Base-by-base conservation (phyloP, 2,113 vertebrate species). In the Panthera tigris region DNA sequence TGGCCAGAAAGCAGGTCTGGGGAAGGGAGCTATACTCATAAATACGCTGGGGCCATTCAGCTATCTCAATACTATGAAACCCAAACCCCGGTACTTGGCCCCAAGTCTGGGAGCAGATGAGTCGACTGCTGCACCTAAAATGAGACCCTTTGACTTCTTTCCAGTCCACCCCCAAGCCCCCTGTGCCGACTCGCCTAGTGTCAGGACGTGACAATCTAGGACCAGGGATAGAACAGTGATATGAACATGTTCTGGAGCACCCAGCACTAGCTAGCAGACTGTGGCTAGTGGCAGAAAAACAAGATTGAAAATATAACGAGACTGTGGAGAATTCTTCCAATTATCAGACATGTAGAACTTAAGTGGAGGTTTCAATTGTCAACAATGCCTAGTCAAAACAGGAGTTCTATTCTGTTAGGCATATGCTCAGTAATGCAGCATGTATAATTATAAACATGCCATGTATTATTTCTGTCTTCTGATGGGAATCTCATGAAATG, bases 101-200 rank as follows among this genome's bases (percentile, higher is more conserved):
- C 21, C 16, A 88, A 57, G 65, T 69, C 87, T 85, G 36, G 57
- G n/a, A 86, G 86, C 45, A 36, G 39, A 48, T 1, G 25, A 79
- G n/a, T 36, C n/a, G 81, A 66, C 21, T 27, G 7, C 16, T 76
- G 57, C 14, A 33, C 33, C 33, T 41, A 52, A 66, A 69, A 76
- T 41, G 23, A 41, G 61, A 85, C 13, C 10, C 18, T 33, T 48
- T 31, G 9, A 68, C 6, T 7, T 36, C 76, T 86, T 92, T 78
- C 18, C 7, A 50, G 13, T 4, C 55, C n/a, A 14, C 0, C 10
- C n/a, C 12, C 25, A 13, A 3, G 0, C 25, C 7, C 1, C 1
- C 39, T 48, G 5, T 14, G n/a, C 57, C 80, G 29, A 55, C 83
- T 92, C 66, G 65, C 27, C 73, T 33, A 31, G 14, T 13, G 14